Evolutionary conservation across 2,113 vertebrate species (phyloP).

Genomic region (Psettodes erumei): DNA sequence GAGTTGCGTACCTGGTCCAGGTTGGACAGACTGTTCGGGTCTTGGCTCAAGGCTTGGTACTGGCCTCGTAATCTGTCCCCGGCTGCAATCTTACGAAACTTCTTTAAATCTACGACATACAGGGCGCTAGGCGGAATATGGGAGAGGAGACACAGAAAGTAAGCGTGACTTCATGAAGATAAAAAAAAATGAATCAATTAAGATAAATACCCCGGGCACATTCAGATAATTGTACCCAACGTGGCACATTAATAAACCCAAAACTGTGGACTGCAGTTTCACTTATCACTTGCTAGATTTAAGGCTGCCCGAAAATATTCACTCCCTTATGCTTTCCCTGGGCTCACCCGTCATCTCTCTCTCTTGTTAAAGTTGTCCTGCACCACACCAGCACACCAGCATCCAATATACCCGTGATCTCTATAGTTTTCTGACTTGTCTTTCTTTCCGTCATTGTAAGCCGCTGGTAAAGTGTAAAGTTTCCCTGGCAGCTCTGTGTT

Average conservation of each 20-base stretch:
- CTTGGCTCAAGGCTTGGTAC: slow-evolving; percentile 96
- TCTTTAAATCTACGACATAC: slow-evolving; percentile 96
- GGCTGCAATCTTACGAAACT: slow-evolving; percentile 94
- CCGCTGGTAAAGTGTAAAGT: slow-evolving; percentile 7
- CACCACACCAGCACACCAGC: slow-evolving; percentile 19
- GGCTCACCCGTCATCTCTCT: slow-evolving; percentile 29
- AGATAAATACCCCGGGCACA: slow-evolving; percentile 17
- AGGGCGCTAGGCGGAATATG: slow-evolving; percentile 85
- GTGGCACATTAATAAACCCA: slow-evolving; percentile 34
- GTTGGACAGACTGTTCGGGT: slow-evolving; percentile 97
- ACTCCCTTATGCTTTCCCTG: slow-evolving; percentile 10
- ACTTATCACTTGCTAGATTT: slow-evolving; percentile 36
- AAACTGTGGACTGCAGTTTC: slow-evolving; percentile 11
- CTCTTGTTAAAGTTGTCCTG: slow-evolving; percentile 23
- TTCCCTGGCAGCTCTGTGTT: slow-evolving; percentile 16
- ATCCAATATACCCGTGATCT: slow-evolving; percentile 39
- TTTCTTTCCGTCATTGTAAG: slow-evolving; percentile 10
- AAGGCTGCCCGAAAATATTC: slow-evolving; percentile 27
- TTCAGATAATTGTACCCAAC: slow-evolving; percentile 29
- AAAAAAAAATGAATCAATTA: slow-evolving; percentile 34
- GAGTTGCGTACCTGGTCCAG: slow-evolving; percentile 89
- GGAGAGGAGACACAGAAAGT: neutral
- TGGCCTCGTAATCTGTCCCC: slow-evolving; percentile 94
- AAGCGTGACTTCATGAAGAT: slow-evolving; percentile 22
- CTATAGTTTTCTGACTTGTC: slow-evolving; percentile 29